A percentile compares a stretch with the other conserved stretches of the same genome.
Conservation (phyloP, 2,113 vertebrate genomes). For the Macroglossus sobrinus region DNA sequence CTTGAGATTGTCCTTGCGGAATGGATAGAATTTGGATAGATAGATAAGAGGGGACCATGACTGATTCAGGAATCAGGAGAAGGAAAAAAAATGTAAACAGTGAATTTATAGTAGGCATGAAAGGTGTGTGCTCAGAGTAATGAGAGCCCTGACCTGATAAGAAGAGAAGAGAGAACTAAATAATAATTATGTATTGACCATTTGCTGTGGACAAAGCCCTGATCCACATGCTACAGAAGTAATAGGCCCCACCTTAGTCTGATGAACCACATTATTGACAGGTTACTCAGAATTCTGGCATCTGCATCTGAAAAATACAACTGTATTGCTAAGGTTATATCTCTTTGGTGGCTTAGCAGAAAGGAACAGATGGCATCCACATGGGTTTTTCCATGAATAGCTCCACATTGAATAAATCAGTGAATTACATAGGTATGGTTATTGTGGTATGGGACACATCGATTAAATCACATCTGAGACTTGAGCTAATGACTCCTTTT, state of each 20-base stretch:
- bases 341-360: neutral
- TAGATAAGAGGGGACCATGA: neutral
- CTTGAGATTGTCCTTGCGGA: neutral
- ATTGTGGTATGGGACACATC: neutral
- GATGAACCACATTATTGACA: neutral
- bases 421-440: constrained; percentile 45
- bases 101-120: neutral
- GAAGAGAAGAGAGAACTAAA: neutral
- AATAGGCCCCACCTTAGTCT: neutral
- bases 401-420: constrained; percentile 35
- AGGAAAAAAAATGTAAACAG: neutral
- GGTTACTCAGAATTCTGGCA: neutral
- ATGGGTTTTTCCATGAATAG: constrained; percentile 53
- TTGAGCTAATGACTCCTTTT: neutral
- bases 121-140: neutral
- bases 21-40: neutral
- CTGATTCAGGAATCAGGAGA: neutral
- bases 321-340: neutral
- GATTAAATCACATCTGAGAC: constrained; percentile 22
- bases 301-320: constrained; percentile 24
- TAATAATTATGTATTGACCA: neutral
- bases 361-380: constrained; percentile 39
- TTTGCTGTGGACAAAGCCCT: neutral
- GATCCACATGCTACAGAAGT: neutral
- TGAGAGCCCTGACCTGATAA: neutral